These are phyloP conservation scores for Trichosurus vulpecula DNA, from an alignment of 2,797 vertebrate species.

Conservation along the genomic window DNA sequence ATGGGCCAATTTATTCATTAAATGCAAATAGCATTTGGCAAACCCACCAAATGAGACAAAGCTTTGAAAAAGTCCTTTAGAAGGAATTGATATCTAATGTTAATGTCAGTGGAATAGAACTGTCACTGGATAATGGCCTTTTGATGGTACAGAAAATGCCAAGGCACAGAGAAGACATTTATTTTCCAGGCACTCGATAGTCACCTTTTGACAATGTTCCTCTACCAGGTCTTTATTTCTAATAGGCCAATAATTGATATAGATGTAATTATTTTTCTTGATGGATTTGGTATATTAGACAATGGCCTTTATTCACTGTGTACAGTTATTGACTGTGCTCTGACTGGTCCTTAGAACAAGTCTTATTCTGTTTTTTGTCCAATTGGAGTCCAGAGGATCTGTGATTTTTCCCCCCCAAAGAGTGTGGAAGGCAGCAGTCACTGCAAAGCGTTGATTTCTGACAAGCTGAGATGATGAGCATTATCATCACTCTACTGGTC, in stretches of 20 bases:
- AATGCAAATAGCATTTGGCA: slow-evolving; percentile 78
- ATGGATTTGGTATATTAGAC: slow-evolving; percentile 64
- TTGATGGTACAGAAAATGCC: slow-evolving; percentile 74
- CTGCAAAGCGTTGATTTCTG: slow-evolving; percentile 50
- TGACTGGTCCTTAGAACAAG: slow-evolving; percentile 66
- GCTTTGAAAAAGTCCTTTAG: slow-evolving; percentile 66
- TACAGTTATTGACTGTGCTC: slow-evolving; percentile 20
- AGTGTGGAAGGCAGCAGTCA: slow-evolving; percentile 25
- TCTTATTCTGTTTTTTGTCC: slow-evolving; percentile 58
- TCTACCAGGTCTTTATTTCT: slow-evolving; percentile 77
- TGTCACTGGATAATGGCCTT: slow-evolving; percentile 73
- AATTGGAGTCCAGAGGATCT: slow-evolving; percentile 46
- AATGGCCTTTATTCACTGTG: slow-evolving; percentile 61
- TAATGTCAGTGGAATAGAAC: slow-evolving; percentile 71
- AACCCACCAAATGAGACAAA: slow-evolving; percentile 74
- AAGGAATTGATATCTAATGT: slow-evolving; percentile 65
- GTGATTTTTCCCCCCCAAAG: background rate
- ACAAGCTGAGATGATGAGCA: slow-evolving; percentile 11
- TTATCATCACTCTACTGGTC: background rate
- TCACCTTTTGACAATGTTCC: slow-evolving; percentile 73
- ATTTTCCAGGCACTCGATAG: slow-evolving; percentile 76
- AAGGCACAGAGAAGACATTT: slow-evolving; percentile 79
- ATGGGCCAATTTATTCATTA: slow-evolving; percentile 80
- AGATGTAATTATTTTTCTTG: slow-evolving; percentile 80
- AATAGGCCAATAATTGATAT: slow-evolving; percentile 76